These are phyloP conservation scores for Barbus barbus DNA, from an alignment of 2,113 vertebrate species.

Conservation along the genomic window DNA sequence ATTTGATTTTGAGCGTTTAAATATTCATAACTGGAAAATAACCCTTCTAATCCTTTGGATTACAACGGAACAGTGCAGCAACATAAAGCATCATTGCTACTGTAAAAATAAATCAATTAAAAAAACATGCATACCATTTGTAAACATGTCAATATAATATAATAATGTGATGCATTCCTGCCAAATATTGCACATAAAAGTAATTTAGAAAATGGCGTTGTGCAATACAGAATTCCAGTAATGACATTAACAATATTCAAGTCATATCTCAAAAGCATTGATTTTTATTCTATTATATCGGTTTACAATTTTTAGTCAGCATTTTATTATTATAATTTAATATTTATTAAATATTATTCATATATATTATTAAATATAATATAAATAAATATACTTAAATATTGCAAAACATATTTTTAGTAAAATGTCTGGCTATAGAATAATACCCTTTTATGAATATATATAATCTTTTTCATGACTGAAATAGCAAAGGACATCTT, in stretches of 20 bases:
- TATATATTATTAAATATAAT: too few relatives aligned
- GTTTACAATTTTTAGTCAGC: neutral
- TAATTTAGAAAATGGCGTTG: neutral
- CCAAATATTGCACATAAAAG: neutral
- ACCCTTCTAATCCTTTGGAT: slow-evolving; percentile 29
- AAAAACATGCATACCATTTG: neutral
- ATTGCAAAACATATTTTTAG: neutral
- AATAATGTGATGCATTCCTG: neutral
- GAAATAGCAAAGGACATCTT: neutral
- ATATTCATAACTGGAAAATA: slow-evolving; percentile 29
- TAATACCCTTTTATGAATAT: neutral
- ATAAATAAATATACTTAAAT: too few relatives aligned
- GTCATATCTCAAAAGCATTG: neutral
- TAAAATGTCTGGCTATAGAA: neutral
- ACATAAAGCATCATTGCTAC: slow-evolving; percentile 10
- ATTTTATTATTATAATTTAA: too few relatives aligned
- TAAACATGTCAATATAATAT: slow-evolving; percentile 3
- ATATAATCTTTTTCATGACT: neutral
- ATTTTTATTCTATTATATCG: neutral
- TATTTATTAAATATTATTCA: too few relatives aligned
- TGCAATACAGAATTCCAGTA: neutral
- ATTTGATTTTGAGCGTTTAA: neutral
- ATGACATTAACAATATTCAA: neutral
- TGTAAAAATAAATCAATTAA: too few relatives aligned
- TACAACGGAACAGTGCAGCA: neutral